Conservation (phyloP, 2,797 vertebrate species). For the Eulemur coronatus region DNA sequence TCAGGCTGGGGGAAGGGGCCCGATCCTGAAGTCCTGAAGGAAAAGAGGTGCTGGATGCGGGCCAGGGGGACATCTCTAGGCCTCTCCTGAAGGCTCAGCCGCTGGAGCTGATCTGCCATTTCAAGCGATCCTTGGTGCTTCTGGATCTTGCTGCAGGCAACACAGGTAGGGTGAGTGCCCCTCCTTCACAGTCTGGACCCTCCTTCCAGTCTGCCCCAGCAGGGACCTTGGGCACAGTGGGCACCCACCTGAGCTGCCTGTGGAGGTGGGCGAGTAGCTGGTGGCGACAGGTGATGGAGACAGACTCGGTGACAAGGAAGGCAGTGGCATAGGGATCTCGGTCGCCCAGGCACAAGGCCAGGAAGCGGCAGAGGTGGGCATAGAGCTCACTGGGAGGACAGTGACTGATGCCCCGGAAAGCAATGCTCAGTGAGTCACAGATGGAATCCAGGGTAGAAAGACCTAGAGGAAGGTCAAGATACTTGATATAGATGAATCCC, state of each 20-base stretch:
- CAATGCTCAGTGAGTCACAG: constrained; percentile 83
- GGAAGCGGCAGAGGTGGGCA: constrained; percentile 87
- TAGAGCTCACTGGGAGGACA: constrained; percentile 90
- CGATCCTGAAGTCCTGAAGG: constrained; percentile 83
- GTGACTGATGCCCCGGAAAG: constrained; percentile 88
- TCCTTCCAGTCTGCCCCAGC: background rate
- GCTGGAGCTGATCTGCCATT: constrained; percentile 84
- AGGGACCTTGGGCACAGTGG: background rate
- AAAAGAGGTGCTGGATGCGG: constrained; percentile 87
- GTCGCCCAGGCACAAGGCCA: constrained; percentile 88
- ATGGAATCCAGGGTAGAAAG: constrained; percentile 84
- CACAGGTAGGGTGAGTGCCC: background rate
- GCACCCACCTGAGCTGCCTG: constrained; percentile 88
- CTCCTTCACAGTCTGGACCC: background rate
- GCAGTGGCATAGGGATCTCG: constrained; percentile 88
- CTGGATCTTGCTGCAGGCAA: constrained; percentile 87
- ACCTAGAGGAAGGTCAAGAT: constrained; percentile 76
- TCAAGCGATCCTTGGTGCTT: constrained; percentile 80
- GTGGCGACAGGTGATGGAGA: constrained; percentile 91
- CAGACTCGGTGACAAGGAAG: constrained; percentile 89
- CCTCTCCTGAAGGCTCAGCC: constrained; percentile 83
- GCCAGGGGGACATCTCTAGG: constrained; percentile 41
- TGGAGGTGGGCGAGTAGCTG: constrained; percentile 89
- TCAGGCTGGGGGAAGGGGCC: constrained; percentile 83
- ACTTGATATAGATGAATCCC: background rate